These are phyloP conservation scores for Phaethornis superciliosus DNA, from an alignment of 2,113 vertebrate species.

Conservation along the genomic window DNA sequence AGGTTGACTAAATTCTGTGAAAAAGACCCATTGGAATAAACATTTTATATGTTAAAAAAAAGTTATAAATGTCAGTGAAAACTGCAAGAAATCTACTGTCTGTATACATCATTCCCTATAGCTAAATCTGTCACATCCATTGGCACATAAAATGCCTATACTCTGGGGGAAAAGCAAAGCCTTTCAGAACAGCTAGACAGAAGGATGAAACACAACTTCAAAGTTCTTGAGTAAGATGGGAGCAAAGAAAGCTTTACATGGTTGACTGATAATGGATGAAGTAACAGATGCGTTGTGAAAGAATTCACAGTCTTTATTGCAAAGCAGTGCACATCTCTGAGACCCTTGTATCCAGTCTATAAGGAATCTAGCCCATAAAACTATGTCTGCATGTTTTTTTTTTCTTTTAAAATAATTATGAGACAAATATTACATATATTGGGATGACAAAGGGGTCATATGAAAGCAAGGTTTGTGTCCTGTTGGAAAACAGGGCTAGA, in stretches of 20 bases:
- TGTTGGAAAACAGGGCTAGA: background rate
- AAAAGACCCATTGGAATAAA: slow-evolving; percentile 38
- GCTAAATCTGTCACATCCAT: slow-evolving; percentile 48
- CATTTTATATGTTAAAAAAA: background rate
- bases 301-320: background rate
- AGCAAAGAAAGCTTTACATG: background rate
- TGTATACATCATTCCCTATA: slow-evolving; percentile 38
- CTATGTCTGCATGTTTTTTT: background rate
- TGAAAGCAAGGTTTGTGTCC: background rate
- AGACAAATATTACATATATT: background rate
- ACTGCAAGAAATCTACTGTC: slow-evolving; percentile 2
- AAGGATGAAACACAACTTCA: slow-evolving; percentile 20
- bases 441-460: background rate
- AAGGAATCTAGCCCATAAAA: background rate
- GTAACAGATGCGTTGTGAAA: background rate
- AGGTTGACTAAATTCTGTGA: slow-evolving; percentile 30
- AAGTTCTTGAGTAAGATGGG: background rate
- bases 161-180: background rate
- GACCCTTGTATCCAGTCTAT: background rate
- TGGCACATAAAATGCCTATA: slow-evolving; percentile 3
- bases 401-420: background rate
- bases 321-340: background rate
- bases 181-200: slow-evolving; percentile 1
- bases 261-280: background rate
- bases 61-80: slow-evolving; percentile 40